phyloP scores from a whole-genome alignment of 1,140 invertebrate species.

The Nephila pilipes region DNA sequence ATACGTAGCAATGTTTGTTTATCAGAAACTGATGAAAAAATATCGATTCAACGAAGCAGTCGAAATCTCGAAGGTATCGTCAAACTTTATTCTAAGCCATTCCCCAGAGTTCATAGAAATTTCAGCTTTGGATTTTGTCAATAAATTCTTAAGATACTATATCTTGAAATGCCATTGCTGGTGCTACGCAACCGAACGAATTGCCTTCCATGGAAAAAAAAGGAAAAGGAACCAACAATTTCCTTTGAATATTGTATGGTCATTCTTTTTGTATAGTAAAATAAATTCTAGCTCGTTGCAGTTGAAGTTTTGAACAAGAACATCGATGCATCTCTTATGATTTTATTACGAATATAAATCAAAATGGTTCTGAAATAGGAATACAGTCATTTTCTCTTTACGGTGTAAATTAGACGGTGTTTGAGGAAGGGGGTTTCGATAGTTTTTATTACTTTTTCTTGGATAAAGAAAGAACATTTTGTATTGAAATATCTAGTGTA shows the following conservation, averaged over 20 bases:
- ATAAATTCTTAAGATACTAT: conserved; percentile 54
- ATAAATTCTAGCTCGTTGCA: conserved; percentile 12
- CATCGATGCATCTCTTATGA: conserved; percentile 1
- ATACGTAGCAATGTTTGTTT: neutral
- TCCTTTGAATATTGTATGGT: conserved; percentile 3
- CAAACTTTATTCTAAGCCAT: conserved; percentile 57
- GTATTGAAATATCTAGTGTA: too few species aligned
- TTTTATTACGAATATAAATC: conserved; percentile 3
- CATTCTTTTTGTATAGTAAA: conserved; percentile 5
- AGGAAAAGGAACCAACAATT: neutral
- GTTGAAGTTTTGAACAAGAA: neutral
- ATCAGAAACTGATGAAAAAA: conserved; percentile 45
- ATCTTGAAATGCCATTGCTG: neutral
- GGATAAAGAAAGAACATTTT: too few species aligned
- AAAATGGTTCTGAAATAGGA: neutral
- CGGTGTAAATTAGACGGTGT: too few species aligned
- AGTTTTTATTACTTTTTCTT: too few species aligned
- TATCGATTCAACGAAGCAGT: conserved; percentile 20
- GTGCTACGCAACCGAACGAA: neutral
- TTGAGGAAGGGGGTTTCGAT: too few species aligned
- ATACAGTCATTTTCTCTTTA: neutral
- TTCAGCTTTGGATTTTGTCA: conserved; percentile 44
- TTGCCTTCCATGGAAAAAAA: neutral
- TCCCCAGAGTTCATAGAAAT: conserved; percentile 62
- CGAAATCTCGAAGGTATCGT: conserved; percentile 29